Base-by-base conservation (phyloP, 2,888 invertebrate genomes). In the Platerodrilus igneus region DNA sequence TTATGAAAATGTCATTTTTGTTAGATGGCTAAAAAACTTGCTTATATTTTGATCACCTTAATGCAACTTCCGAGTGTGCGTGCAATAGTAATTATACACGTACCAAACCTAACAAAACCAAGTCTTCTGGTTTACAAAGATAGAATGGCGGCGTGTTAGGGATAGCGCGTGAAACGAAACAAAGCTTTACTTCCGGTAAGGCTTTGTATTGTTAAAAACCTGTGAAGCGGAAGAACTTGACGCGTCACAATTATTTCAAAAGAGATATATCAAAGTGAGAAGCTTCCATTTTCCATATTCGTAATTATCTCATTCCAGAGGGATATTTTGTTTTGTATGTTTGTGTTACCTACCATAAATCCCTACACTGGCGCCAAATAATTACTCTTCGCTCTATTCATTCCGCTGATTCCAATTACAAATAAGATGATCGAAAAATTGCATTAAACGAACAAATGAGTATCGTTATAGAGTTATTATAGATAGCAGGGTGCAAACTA, bases 141-240 rank as follows among this genome's bases (percentile, higher is more conserved):
- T 46, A 46, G 46, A 46, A 41, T 33, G 37, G 46, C 42, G 42
- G 42, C 44, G 48, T 50, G 50, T 50, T 46, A 39, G 46, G 50
- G 46, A 48, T 47, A 42, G 45, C 43, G 48, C 51, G 45, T 48
- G 48, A 48, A 45, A 35, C 44, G 40, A 51, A 49, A 47, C 47
- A 47, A 47, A 44, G 39, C 40, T 15, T 31, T 43, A 49, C 48
- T 53, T 55, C 55, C 55, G 52, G 48, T 43, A 44, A 45, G 44
- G 44, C 50, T 39, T n/a, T 37, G 39, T 46, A 59, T 59, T 58
- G 57, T 54, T 48, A 52, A 52, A 53, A 59, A 56, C 53, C 55
- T 55, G 52, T 53, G 58, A 56, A 59, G 57, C 60, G 62, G 63
- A 63, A 63, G 57, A 57, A 60, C 55, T 62, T 62, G 59, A 58